Base-by-base conservation (phyloP, 1,140 invertebrate genomes). In the Oncopeltus fasciatus region DNA sequence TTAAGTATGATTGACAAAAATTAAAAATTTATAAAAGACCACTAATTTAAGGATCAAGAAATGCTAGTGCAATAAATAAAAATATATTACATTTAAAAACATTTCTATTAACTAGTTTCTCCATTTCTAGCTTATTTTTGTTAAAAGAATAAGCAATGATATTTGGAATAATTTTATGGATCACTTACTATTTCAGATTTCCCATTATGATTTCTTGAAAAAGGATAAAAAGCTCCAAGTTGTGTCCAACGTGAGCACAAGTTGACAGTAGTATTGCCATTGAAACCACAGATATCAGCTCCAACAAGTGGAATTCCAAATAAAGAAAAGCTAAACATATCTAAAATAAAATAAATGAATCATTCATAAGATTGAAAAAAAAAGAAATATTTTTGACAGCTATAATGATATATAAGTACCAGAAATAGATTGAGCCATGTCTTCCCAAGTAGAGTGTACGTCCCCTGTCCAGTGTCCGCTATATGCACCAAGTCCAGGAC, bases 381-480 rank as follows among this genome's bases (percentile, higher is more conserved):
- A n/a, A n/a, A n/a, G n/a, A n/a, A n/a, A 43, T 43, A 43, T 43
- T 43, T 11, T 43, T 43, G n/a, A 11, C 11, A 43, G 38, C 11
- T 43, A 11, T 43, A 43, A 11, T 43, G 21, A 8, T 20, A 58
- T 21, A 66, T 60, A 71, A 70, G 70, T 70, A 81, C 82, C 78
- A 38, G 81, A 78, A 65, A 86, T 77, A 18, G 79, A 77, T 70
- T 78, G 78, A 59, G 73, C 72, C 76, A 86, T 77, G 69, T 81
- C 78, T 63, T 81, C 77, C 86, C 86, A 90, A 62, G 76, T 74
- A 29, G 86, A 87, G 67, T 70, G 77, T 57, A 87, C 79, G 74
- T 92, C 89, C 0, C 93, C 93, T 64, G 87, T 86, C 94, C 94
- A 97, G 74, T 95, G 90, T 12, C 88, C 90, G n/a, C 83, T 81